phyloP scores from a whole-genome alignment of 2,113 vertebrate species.

The Puffinus mauretanicus region DNA sequence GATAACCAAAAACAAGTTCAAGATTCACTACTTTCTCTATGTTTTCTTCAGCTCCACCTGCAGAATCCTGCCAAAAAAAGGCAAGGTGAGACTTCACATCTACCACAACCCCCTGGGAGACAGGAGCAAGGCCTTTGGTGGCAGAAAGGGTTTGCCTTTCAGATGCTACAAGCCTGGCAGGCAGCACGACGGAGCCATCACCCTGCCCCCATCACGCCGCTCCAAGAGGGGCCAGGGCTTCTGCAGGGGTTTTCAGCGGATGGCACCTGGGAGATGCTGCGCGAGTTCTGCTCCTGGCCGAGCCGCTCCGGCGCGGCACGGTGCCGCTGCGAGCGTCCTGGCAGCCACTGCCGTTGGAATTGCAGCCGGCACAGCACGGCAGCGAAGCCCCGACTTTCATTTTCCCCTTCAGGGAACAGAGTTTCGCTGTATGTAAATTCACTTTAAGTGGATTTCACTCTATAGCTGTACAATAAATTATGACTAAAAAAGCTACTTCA shows the following conservation, averaged over 20 bases:
- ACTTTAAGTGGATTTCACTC: background rate
- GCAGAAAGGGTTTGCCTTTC: background rate
- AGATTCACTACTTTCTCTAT: slow-evolving; percentile 86
- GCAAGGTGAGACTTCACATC: background rate
- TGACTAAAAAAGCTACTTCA: background rate
- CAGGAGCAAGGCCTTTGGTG: background rate
- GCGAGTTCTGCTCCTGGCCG: background rate
- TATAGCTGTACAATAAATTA: background rate
- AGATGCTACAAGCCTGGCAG: background rate
- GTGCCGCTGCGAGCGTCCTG: fast-evolving
- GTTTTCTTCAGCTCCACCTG: slow-evolving; percentile 79
- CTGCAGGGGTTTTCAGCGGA: background rate
- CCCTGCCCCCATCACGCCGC: fast-evolving
- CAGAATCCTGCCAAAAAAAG: slow-evolving; percentile 77
- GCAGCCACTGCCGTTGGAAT: background rate
- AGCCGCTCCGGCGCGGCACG: fast-evolving
- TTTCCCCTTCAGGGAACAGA: background rate
- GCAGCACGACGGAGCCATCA: background rate
- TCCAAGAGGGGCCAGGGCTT: background rate
- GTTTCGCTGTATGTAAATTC: background rate
- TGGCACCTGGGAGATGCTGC: background rate
- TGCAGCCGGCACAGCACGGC: background rate
- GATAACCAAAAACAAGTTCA: slow-evolving; percentile 96
- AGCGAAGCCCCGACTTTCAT: background rate
- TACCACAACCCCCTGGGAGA: background rate